Evolutionary conservation across 2,113 vertebrate species (phyloP).

Genomic region (Petaurus breviceps): DNA sequence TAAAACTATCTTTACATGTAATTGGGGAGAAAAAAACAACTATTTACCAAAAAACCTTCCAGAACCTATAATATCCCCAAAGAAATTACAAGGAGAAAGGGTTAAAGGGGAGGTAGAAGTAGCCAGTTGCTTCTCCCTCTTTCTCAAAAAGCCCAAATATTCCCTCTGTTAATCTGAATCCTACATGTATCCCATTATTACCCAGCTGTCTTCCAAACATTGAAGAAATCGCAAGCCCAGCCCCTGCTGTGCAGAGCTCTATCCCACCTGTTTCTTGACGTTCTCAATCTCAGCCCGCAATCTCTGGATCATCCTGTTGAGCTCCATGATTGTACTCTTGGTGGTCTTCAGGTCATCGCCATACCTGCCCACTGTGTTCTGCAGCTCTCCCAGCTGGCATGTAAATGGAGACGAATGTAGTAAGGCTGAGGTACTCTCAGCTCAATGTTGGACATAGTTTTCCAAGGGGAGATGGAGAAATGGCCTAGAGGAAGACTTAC

Average conservation of each 20-base stretch:
- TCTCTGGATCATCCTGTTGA: constrained; percentile 91
- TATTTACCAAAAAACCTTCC: background rate
- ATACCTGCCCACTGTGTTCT: constrained; percentile 88
- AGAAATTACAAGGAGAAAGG: background rate
- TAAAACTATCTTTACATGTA: background rate
- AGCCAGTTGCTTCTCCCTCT: background rate
- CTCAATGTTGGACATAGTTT: constrained; percentile 75
- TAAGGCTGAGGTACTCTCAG: background rate
- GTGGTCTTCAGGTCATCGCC: constrained; percentile 91
- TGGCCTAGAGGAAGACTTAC: constrained; percentile 76
- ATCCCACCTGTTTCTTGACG: constrained; percentile 91
- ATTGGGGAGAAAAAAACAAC: background rate
- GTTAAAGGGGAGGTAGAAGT: background rate
- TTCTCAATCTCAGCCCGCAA: constrained; percentile 91
- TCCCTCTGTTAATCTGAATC: background rate
- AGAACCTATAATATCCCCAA: background rate
- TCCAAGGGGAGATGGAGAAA: constrained; percentile 68
- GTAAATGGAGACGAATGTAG: background rate
- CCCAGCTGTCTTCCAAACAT: background rate
- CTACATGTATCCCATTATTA: constrained; percentile 88
- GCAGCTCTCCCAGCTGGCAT: constrained; percentile 88
- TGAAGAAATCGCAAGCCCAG: background rate
- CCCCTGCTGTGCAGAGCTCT: constrained; percentile 80
- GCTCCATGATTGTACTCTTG: constrained; percentile 90
- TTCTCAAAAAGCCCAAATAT: background rate